Base-by-base conservation (phyloP, 2,113 vertebrate genomes). In the Gymnocephalus cernua region DNA sequence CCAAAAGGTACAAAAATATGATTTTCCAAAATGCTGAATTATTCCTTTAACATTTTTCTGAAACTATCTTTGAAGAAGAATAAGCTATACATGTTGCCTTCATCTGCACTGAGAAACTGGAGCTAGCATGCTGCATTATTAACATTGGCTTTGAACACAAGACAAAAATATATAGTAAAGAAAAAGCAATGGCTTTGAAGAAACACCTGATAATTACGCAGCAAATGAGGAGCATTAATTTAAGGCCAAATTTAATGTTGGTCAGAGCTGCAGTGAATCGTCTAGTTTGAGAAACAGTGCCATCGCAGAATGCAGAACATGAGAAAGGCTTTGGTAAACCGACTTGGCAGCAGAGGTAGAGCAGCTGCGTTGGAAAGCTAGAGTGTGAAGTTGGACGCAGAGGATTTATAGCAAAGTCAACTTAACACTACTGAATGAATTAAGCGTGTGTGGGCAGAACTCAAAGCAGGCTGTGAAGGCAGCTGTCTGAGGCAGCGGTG, bases 341-440 rank as follows among this genome's bases (percentile, higher is more conserved):
- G n/a, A 77, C 76, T 92, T 92, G 91, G 90, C 91, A 91, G 86
- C 77, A 50, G 74, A 68, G 80, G 82, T 6, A 63, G 68, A 93
- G 91, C 92, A 92, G 91, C 89, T 92, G 92, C 56, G 82, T 50
- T 76, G 82, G 77, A 91, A 91, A 90, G 79, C 86, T 69, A 35
- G 77, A 87, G 91, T 83, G 89, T 86, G 89, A 91, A 87, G 82
- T 87, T 89, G 88, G 82, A 90, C 21, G 69, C 50, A 0, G 69
- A 77, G 77, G 82, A 80, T 86, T 87, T 88, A 79, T 53, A 70
- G 86, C 85, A 89, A 89, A 87, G 87, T 92, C 87, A 88, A 90
- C 90, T 87, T 86, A 88, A 86, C 84, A 74, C 62, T 68, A 71
- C 84, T 19, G 80, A 85, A 80, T 84, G 89, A 87, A 90, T 91